Evolutionary conservation across 2,888 invertebrate species (phyloP), one percentile per base, ranked within the genome.

Genomic region (Rhimphoctona megacephalus): DNA sequence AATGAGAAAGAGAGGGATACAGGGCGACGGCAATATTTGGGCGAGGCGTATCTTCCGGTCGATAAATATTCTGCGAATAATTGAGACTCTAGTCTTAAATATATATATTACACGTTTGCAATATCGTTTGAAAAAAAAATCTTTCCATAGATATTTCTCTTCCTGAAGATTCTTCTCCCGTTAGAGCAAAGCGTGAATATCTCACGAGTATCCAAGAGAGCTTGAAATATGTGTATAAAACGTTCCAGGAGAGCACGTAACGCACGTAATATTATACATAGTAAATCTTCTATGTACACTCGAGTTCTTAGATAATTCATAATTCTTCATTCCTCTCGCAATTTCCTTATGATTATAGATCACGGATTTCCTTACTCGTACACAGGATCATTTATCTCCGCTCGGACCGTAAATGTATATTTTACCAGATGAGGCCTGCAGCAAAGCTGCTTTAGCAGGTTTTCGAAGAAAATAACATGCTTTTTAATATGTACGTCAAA

Each of bases 21-120:
- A 78, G 52, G 19, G 64, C 67, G 52, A 74, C 39, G 54, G 70
- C 43, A 17, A 76, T 57, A 76, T 85, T 85, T 87, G 81, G 89
- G 88, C 84, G 87, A 89, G 87, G 79, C 88, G 79, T 83, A 81
- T 85, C 88, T 86, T 89, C 89, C 89, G 87, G 87, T 81, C 84
- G 86, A 87, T 89, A 85, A 88, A 89, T 85, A 86, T 81, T 74
- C 85, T 70, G 73, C 79, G 78, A 88, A 86, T 84, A 76, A 87
- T 83, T 73, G 82, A 80, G 79, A 79, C 39, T 70, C 57, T 5
- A 49, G 46, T 57, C 46, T 76, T 61, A 49, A 49, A 30, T 54
- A 76, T 54, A 76, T 54, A 30, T n/a, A 69, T 69, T 30, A 61
- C 36, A 36, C 46, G n/a, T 81, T 54, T 17, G 46, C 46, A 46